Percentiles rank a stretch among this genome's conserved stretches.
These are phyloP conservation scores for Antheraea yamamai DNA, from an alignment of 2,888 invertebrate species.

Conservation along the genomic window DNA sequence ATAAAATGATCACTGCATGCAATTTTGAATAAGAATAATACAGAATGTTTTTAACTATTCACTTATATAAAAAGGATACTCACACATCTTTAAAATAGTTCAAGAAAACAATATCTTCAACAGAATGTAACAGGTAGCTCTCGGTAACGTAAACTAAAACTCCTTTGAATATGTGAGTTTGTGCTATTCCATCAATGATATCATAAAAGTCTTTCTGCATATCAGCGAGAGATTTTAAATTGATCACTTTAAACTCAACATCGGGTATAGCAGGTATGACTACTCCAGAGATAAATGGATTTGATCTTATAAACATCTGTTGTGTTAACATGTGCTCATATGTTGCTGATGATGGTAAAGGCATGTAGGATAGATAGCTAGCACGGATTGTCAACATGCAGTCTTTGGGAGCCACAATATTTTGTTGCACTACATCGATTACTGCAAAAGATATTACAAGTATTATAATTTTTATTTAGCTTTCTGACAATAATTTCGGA, in stretches of 20 bases:
- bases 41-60: too few relatives aligned
- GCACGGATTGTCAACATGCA: constrained; percentile 62
- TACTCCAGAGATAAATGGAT: constrained; percentile 62
- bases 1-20: too few relatives aligned
- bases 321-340: constrained; percentile 47
- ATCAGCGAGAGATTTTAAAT: constrained; percentile 48
- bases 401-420: constrained; percentile 59
- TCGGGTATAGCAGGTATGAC: constrained; percentile 67
- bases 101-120: constrained; percentile 66
- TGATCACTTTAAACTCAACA: constrained; percentile 63
- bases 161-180: constrained; percentile 62
- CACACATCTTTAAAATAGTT: constrained; percentile 66
- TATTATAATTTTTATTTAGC: neutral
- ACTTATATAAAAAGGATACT: constrained; percentile 40
- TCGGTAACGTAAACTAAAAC: constrained; percentile 71
- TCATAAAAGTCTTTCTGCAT: constrained; percentile 52
- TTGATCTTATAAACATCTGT: constrained; percentile 36
- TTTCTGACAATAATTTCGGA: neutral
- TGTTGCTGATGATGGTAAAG: constrained; percentile 55
- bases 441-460: constrained; percentile 49
- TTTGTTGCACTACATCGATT: constrained; percentile 59
- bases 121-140: constrained; percentile 61
- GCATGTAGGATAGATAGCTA: constrained; percentile 58
- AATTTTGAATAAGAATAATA: too few relatives aligned
- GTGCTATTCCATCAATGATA: constrained; percentile 49